These are phyloP conservation scores for Smittia sp. DNA, from an alignment of 2,888 invertebrate species.

Conservation along the genomic window DNA sequence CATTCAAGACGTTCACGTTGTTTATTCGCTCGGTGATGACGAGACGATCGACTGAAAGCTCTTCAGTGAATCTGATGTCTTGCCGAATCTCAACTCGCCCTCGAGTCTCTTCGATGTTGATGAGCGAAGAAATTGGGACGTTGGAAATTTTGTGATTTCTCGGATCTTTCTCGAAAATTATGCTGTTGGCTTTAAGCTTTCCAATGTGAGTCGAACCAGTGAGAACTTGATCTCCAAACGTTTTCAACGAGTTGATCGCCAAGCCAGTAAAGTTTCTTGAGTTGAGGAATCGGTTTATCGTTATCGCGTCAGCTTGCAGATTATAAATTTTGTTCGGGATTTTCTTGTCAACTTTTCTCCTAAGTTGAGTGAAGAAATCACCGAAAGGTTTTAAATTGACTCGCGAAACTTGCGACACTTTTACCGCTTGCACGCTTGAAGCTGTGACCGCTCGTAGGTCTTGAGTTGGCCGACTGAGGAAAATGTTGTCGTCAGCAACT, in stretches of 20 bases:
- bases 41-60: conserved; percentile 52
- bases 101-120: conserved; percentile 10
- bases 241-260: conserved; percentile 54
- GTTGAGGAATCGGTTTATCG: conserved; percentile 56
- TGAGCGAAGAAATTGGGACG: not conserved
- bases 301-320: conserved; percentile 52
- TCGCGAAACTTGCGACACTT: conserved; percentile 41
- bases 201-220: conserved; percentile 46
- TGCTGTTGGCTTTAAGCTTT: conserved; percentile 48
- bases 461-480: conserved; percentile 47
- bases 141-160: not conserved
- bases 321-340: conserved; percentile 41
- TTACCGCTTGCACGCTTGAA: conserved; percentile 45
- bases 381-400: conserved; percentile 3
- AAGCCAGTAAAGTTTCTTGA: conserved; percentile 53
- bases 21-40: conserved; percentile 54
- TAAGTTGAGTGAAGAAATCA: conserved; percentile 42
- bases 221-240: conserved; percentile 55
- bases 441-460: conserved; percentile 45
- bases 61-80: conserved; percentile 53
- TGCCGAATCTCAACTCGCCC: conserved; percentile 50
- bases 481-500: conserved; percentile 46
- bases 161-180: conserved; percentile 43
- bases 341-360: conserved; percentile 43
- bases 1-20: conserved; percentile 53